Base-by-base conservation (phyloP, 2,797 vertebrate species). In the Phoxinus dragarum region DNA sequence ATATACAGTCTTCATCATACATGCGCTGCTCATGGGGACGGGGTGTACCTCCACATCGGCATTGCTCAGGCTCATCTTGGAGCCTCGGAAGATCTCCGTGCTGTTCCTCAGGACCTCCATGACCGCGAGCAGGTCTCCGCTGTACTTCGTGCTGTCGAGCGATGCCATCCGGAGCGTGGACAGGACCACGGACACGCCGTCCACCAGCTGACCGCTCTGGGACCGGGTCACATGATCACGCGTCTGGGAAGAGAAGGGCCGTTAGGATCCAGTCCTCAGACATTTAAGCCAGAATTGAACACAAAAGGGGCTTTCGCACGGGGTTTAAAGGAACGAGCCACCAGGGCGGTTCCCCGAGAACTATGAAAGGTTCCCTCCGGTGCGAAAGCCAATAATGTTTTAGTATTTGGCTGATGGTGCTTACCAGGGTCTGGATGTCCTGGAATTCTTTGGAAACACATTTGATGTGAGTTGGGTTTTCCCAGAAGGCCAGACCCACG, bases 391-490 rank as follows among this genome's bases (percentile, higher is more conserved):
- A 1, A 12, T 49, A 5, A 49, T 49, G 77, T 2, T 23, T 19
- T 0, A n/a, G 74, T 59, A 5, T 23, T 38, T 5, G 10, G 4
- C 23, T 69, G 36, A 40, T 10, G 23, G 36, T 1, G 66, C 96
- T 95, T 92, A 99, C 98, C 98, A 98, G 95, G 90, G 93, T 96
- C 91, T 98, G 97, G 91, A 99, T 97, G 91, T 96, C 97, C 84
- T 97, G 95, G 86, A 98, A 99, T 94, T 97, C 96, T 27, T 97
- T 98, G 90, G 98, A 99, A 90, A 99, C 93, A 64, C 98, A 99
- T 89, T 98, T 97, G 92, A 97, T 94, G 87, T 99, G 96, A 23
- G 96, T 97, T n/a, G 98, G 98, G 27, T 91, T 95, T 80, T 98
- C 97, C 98, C 98, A 99, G 84, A 95, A 98, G 36, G 98, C 98